Percentiles rank a stretch among this genome's conserved stretches.
Conservation (phyloP, 30 jellyfish, hydroid and myxozoan species). For the Sanderia malayensis region DNA sequence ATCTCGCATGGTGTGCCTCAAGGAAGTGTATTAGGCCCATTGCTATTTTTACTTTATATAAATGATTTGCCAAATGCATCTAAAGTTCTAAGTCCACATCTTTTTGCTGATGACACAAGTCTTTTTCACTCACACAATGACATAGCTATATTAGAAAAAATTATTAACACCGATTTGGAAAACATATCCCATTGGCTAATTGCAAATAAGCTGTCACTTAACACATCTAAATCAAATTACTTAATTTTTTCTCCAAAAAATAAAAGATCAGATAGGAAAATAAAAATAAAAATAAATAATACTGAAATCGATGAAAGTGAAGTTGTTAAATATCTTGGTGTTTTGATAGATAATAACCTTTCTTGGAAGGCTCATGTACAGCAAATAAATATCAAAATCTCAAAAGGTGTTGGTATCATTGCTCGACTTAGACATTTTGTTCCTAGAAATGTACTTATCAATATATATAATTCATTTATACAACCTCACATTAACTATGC, state of each 20-base stretch:
- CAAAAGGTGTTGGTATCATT: constrained; percentile 25
- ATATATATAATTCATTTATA: constrained; percentile 4
- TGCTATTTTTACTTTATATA: constrained; percentile 1
- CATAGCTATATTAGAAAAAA: not conserved
- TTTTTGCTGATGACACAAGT: constrained; percentile 2
- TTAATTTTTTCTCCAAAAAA: not conserved
- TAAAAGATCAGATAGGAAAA: not conserved
- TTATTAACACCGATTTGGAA: not conserved
- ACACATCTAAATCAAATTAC: constrained; percentile 5
- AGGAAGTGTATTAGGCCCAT: not conserved
- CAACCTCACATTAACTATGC: constrained; percentile 6
- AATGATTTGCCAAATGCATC: not conserved
- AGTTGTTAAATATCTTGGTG: constrained; percentile 18
- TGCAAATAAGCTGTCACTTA: constrained; percentile 9
- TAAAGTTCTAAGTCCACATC: constrained; percentile 7
- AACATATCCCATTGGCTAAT: constrained; percentile 4
- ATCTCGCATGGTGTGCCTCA: constrained; percentile 3
- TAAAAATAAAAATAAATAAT: constrained; percentile 1
- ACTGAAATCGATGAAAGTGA: not conserved
- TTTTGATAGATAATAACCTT: constrained; percentile 10
- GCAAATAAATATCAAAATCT: constrained; percentile 1
- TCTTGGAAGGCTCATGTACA: constrained; percentile 16
- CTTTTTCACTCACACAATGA: not conserved
- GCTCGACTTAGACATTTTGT: not conserved
- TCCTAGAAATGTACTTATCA: constrained; percentile 1